Evolutionary conservation across 37 sponge, comb jelly and placozoan species (phyloP), one percentile per base, ranked within the genome.

Genomic region (Beroe ovata): DNA sequence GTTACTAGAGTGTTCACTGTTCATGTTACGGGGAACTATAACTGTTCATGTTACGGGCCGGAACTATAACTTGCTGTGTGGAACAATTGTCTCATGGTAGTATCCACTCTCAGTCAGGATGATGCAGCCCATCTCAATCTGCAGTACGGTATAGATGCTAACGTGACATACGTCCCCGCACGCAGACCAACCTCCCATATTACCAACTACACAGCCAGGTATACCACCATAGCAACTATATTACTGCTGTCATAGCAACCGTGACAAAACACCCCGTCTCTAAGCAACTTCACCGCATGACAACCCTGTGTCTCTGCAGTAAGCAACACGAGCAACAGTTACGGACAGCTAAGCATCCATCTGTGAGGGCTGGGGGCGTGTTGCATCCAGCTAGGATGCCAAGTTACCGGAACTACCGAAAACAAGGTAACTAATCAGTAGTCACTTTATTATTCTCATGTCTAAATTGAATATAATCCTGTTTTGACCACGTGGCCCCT

Each of bases 91-190:
- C n/a, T n/a, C n/a, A n/a, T n/a, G n/a, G n/a, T n/a, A n/a, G n/a
- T n/a, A n/a, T n/a, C n/a, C n/a, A n/a, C 54, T 39, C 41, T 40
- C 54, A 77, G 84, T 40, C 84, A 77, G 54, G 41, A 77, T 40
- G 84, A 77, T 2, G 84, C 84, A 11, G 28, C 84, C 23, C 84
- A 77, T 26, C 4, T 77, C 25, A 77, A 77, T 26, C 84, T 77
- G 18, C 54, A 39, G 54, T 77, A 77, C 54, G 84, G 84, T 0
- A 77, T 77, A 26, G 84, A 77, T 26, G 36, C 84, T 23, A 77
- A 77, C 28, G 84, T 77, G 38, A 77, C 84, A 0, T 77, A 77
- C 28, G 84, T 77, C 11, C 84, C 84, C 18, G 84, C 84, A 1
- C 3, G 84, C 26, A 33, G 84, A 23, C 22, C 18, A 1, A 77